These are phyloP conservation scores for Balanococcus diminutus DNA, from an alignment of 2,888 invertebrate genomes.

Conservation along the genomic window DNA sequence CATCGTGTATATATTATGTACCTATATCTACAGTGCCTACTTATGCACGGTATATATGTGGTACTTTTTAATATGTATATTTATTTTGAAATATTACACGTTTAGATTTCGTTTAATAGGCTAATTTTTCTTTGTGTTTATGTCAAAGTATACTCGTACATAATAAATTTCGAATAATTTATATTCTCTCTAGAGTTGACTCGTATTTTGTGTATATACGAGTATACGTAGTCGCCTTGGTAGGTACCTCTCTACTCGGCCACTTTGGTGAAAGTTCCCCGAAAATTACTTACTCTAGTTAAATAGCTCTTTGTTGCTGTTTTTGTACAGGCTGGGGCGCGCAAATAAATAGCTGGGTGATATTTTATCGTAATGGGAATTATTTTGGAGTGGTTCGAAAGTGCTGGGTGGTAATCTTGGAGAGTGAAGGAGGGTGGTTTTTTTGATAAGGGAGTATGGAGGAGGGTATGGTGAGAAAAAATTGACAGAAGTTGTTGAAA, in stretches of 20 bases:
- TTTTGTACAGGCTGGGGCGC: background rate
- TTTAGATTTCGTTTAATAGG: background rate
- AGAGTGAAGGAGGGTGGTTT: background rate
- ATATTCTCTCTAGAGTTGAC: no score
- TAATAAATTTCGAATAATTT: conserved; percentile 1
- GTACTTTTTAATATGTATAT: background rate
- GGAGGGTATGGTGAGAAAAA: background rate
- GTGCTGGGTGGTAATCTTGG: background rate
- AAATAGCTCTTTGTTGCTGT: no score
- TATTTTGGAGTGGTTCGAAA: background rate
- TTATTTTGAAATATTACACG: background rate
- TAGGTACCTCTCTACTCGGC: background rate
- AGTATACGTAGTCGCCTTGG: no score
- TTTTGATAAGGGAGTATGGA: background rate
- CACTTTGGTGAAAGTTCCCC: background rate
- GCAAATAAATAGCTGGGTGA: background rate
- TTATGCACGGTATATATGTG: no score
- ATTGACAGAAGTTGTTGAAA: no score
- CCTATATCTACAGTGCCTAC: no score
- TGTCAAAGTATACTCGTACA: background rate
- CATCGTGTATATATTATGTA: no score
- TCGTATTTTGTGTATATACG: background rate
- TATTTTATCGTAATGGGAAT: background rate
- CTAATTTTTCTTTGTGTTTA: conserved; percentile 5
- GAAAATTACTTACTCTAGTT: background rate